Base-by-base conservation (phyloP, 2,113 vertebrate genomes). In the Syngnathoides biaculeatus region DNA sequence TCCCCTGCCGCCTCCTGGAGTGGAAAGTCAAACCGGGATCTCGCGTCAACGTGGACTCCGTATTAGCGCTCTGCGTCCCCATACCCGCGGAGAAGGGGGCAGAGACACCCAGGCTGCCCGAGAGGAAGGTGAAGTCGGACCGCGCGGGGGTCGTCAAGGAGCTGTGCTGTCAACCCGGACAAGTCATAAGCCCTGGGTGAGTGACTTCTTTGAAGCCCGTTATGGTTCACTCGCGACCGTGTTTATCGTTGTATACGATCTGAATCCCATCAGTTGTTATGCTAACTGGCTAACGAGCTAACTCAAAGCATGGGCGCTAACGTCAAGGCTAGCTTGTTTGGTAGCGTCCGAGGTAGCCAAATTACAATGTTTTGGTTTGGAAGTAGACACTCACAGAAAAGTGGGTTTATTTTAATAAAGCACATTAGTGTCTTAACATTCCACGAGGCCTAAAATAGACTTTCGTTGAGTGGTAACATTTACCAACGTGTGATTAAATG, bases 141-240 rank as follows among this genome's bases (percentile, higher is more conserved):
- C 94, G 94, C 59, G 93, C 95, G 22, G 96, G 96, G 52, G 93
- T 97, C 26, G 94, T 98, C 79, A 93, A 92, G 71, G 95, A 97
- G 89, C 92, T 98, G 19, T 97, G 96, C 64, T 94, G 88, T 75
- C 92, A 93, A 83, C 93, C 90, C 2, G 96, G 95, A 74, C 95
- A 98, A 79, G 90, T 97, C 77, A 88, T 98, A 75, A 79, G 89
- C 19, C 94, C 95, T 0, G 96, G 96, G 96, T 98, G 90, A 96
- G 95, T 90, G 57, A 24, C 59, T 47, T 2, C 3, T 22, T 42
- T 60, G 7, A 38, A 52, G 65, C 47, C 66, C 52, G 42, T 56
- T 56, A 27, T 38, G 63, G 52, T 52, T 60, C 39, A 35, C 14
- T n/a, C 14, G 2, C 42, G 35, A 26, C 8, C 27, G 58, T 60